phyloP scores from a whole-genome alignment of 2,797 vertebrate species.

The Sebastes matsubarae region DNA sequence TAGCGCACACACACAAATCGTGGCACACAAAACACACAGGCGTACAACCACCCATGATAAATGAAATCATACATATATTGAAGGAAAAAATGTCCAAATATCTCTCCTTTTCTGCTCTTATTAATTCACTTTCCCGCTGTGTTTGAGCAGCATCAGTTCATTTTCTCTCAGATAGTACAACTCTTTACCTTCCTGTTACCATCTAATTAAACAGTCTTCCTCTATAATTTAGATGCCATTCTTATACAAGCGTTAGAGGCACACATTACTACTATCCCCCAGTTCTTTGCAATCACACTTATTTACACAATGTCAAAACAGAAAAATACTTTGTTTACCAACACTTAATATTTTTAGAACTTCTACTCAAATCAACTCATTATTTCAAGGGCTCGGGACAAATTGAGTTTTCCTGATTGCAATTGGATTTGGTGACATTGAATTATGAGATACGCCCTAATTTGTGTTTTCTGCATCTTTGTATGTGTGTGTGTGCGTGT shows the following conservation, averaged over 20 bases:
- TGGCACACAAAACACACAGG: neutral
- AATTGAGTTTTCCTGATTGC: conserved; percentile 85
- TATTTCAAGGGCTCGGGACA: conserved; percentile 71
- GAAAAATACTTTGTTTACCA: conserved; percentile 61
- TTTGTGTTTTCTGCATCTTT: conserved; percentile 57
- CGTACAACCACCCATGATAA: neutral
- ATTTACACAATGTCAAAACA: conserved; percentile 49
- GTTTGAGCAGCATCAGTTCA: conserved; percentile 13
- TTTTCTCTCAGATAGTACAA: conserved; percentile 44
- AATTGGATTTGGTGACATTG: conserved; percentile 85
- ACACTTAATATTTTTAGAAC: conserved; percentile 73
- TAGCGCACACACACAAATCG: conserved; percentile 22
- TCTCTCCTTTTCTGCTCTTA: neutral
- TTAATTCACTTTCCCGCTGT: neutral
- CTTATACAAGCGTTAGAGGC: conserved; percentile 45
- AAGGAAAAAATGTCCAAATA: neutral
- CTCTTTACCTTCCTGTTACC: conserved; percentile 48
- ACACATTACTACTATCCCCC: conserved; percentile 26
- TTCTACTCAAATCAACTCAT: conserved; percentile 72
- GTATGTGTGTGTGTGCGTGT: conserved; percentile 47
- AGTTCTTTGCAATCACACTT: conserved; percentile 38
- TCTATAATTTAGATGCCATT: conserved; percentile 62
- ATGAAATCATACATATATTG: neutral
- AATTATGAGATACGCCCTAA: conserved; percentile 84
- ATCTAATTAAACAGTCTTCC: conserved; percentile 48